Evolutionary conservation across 2,888 invertebrate species (phyloP).

Genomic region (Conomelus anceps): DNA sequence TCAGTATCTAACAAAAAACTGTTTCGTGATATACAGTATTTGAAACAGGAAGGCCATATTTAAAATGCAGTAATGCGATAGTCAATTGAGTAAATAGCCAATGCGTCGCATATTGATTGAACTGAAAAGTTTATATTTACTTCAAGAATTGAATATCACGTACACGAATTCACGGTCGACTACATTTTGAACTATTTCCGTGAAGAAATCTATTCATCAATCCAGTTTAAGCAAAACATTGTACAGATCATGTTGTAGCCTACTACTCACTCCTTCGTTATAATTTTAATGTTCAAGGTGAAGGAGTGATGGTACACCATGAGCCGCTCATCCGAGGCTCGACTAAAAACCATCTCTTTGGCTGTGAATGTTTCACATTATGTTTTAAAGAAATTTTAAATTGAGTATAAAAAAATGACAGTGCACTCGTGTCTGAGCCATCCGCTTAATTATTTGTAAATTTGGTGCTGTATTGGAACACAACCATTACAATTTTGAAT

Average conservation of each 20-base stretch:
- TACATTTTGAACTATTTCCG: background rate
- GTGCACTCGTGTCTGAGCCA: background rate
- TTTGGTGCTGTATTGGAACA: background rate
- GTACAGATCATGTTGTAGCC: background rate
- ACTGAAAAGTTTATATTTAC: background rate
- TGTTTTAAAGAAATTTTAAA: background rate
- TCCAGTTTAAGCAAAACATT: background rate
- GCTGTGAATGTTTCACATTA: background rate
- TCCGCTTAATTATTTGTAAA: background rate
- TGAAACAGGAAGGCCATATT: background rate
- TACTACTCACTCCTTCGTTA: background rate
- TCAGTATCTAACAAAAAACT: background rate
- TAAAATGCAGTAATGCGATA: background rate
- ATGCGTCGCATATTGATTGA: background rate
- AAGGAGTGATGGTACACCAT: background rate
- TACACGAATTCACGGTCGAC: background rate
- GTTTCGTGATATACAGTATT: background rate
- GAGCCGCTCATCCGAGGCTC: no score
- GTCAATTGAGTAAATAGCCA: background rate
- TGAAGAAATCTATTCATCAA: background rate
- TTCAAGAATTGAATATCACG: background rate
- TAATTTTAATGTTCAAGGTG: background rate
- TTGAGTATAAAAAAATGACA: background rate
- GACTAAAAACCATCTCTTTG: no score
- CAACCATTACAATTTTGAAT: background rate